phyloP scores from a whole-genome alignment of 2,797 vertebrate species.

The Myioborus miniatus region DNA sequence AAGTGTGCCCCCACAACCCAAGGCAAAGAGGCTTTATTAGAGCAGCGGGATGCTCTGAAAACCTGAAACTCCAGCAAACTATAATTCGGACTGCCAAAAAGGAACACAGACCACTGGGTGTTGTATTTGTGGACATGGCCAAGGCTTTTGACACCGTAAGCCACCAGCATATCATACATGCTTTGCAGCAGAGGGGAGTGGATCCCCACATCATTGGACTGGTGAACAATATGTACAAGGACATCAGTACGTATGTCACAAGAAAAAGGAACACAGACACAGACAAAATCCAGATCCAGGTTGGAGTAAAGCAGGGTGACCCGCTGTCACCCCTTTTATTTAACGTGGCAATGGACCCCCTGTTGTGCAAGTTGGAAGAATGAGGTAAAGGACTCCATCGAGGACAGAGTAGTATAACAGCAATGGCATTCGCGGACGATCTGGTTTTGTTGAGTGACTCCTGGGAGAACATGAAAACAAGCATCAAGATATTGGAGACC shows the following conservation, averaged over 20 bases:
- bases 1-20: too few species aligned
- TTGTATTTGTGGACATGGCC: background rate
- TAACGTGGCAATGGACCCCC: background rate
- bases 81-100: accelerated
- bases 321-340: background rate
- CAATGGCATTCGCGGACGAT: background rate
- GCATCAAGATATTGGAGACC: background rate
- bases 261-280: background rate
- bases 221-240: too few species aligned
- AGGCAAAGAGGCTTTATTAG: too few species aligned
- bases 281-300: background rate
- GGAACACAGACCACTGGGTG: background rate
- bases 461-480: background rate
- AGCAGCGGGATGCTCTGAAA: too few species aligned
- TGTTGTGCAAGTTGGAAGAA: accelerated
- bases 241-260: background rate
- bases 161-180: accelerated
- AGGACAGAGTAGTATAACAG: accelerated
- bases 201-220: background rate
- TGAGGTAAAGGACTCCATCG: accelerated
- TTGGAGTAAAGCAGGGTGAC: background rate
- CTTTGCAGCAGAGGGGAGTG: accelerated
- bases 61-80: background rate
- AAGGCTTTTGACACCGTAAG: background rate
- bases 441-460: background rate